These are phyloP conservation scores for Pseudopipra pipra DNA, from an alignment of 2,113 vertebrate species.

Conservation along the genomic window DNA sequence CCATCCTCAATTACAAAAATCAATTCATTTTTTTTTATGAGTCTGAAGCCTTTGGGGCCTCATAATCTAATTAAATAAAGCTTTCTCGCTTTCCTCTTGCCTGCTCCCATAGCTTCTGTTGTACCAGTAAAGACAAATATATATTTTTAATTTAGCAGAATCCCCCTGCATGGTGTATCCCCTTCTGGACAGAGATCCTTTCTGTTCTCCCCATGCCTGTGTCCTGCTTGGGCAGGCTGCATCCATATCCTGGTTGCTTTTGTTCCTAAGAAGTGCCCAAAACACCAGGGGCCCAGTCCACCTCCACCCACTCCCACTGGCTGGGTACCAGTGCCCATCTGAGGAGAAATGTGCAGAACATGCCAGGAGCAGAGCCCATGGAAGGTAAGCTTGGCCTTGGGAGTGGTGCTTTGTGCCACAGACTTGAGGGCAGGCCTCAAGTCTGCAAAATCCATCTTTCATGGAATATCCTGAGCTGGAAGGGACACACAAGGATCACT, in stretches of 20 bases:
- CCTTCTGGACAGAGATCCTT: not conserved
- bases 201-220: not conserved
- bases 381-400: rapidly evolving
- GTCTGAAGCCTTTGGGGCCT: constrained; percentile 51
- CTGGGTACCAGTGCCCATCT: not conserved
- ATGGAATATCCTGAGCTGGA: not conserved
- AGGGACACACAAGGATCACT: not conserved
- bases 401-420: rapidly evolving
- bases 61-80: constrained; percentile 64
- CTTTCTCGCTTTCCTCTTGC: constrained; percentile 24
- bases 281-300: not conserved
- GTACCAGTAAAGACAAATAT: constrained; percentile 39
- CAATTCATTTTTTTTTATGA: constrained; percentile 28
- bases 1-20: constrained; percentile 57
- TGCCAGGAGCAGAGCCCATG: not conserved
- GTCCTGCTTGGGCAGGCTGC: not conserved
- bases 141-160: constrained; percentile 45
- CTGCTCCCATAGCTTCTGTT: constrained; percentile 22
- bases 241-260: not conserved
- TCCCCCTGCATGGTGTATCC: not conserved
- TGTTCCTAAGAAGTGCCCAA: not conserved
- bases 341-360: not conserved
- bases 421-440: not conserved
- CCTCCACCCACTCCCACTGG: not conserved
- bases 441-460: not conserved